Evolutionary conservation across 2,888 invertebrate genomes (phyloP).

Genomic region (Prenolepis imparis): DNA sequence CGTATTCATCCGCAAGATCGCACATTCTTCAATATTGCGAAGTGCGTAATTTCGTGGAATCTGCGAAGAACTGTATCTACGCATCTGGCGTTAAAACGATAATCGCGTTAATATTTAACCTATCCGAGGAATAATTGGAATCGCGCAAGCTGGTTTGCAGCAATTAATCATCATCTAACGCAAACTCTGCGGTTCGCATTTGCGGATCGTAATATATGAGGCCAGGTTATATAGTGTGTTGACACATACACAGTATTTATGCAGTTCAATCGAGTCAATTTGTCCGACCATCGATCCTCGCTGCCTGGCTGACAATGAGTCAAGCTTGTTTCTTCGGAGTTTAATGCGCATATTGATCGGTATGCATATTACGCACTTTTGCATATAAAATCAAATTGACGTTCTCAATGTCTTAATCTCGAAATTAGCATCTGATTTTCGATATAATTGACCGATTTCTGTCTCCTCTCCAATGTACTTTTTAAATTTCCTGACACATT

Average conservation of each 20-base stretch:
- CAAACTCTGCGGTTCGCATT: constrained; percentile 26
- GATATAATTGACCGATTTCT: neutral
- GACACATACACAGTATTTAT: constrained; percentile 67
- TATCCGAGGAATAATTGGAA: neutral
- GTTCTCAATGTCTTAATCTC: neutral
- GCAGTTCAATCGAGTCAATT: constrained; percentile 71
- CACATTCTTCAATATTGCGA: neutral
- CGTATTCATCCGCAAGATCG: neutral
- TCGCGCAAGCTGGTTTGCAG: neutral
- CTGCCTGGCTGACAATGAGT: neutral
- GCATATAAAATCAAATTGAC: constrained; percentile 7
- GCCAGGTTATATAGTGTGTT: constrained; percentile 63
- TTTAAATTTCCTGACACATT: neutral
- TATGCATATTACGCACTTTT: constrained; percentile 19
- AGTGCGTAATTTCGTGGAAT: constrained; percentile 10
- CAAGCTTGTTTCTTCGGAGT: constrained; percentile 25
- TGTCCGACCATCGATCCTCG: constrained; percentile 63
- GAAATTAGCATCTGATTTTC: neutral
- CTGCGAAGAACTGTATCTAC: constrained; percentile 2
- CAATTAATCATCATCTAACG: constrained; percentile 42
- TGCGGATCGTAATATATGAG: constrained; percentile 25
- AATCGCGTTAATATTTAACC: constrained; percentile 8
- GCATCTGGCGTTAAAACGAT: constrained; percentile 22
- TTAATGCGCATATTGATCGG: constrained; percentile 23
- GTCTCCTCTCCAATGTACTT: neutral